Conservation (phyloP, 2,888 invertebrate species). For the Cactoblastis cactorum region DNA sequence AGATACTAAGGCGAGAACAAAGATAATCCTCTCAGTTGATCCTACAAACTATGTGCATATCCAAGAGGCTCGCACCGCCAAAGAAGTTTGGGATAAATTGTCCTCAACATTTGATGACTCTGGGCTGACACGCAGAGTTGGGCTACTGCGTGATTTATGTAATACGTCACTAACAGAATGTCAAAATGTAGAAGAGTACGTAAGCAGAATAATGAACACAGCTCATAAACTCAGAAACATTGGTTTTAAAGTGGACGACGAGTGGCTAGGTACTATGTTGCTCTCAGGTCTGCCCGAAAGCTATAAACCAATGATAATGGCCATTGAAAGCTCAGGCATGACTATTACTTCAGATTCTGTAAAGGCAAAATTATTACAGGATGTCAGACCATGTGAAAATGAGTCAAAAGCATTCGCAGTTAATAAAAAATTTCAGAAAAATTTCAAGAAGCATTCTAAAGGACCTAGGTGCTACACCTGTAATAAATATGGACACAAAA, state of each 20-base stretch:
- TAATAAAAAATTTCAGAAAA: background rate
- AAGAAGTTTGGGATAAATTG: background rate
- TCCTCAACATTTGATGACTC: background rate
- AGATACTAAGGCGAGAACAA: background rate
- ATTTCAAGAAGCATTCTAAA: too few species aligned
- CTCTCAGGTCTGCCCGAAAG: slow-evolving; percentile 19
- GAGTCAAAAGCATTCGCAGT: slow-evolving; percentile 4
- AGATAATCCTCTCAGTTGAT: background rate
- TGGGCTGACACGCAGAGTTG: background rate
- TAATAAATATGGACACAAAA: too few species aligned
- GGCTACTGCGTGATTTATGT: background rate
- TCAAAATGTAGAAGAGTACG: background rate
- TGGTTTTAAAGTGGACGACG: background rate
- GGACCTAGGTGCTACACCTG: too few species aligned
- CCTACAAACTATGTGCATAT: background rate
- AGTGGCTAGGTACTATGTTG: slow-evolving; percentile 12
- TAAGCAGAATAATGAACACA: background rate
- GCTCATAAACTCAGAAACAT: background rate
- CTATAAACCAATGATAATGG: slow-evolving; percentile 22
- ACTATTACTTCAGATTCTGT: background rate
- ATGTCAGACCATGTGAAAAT: too few species aligned
- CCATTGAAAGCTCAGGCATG: slow-evolving; percentile 18
- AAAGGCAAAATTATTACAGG: background rate
- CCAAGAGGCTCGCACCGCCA: background rate
- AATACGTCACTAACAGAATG: background rate